phyloP scores from a whole-genome alignment of 2,797 vertebrate species.

The Glyptemys insculpta region DNA sequence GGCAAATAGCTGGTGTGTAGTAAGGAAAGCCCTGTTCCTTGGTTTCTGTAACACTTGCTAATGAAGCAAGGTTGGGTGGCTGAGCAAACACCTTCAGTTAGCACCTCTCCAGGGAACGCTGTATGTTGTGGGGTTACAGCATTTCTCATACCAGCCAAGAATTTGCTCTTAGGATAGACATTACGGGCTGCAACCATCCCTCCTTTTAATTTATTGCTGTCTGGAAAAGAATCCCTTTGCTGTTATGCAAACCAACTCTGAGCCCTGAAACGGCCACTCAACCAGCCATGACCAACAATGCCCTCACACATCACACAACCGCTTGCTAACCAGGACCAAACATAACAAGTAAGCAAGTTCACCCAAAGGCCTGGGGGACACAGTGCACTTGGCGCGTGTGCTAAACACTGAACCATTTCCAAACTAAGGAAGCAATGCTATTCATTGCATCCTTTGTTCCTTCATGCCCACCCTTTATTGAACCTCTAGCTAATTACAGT shows the following conservation, averaged over 20 bases:
- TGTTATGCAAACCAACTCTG: constrained; percentile 54
- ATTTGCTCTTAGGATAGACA: constrained; percentile 66
- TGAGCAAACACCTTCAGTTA: constrained; percentile 71
- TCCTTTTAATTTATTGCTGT: constrained; percentile 68
- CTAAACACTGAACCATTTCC: background rate
- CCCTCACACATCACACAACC: constrained; percentile 19
- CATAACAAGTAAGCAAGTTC: constrained; percentile 1
- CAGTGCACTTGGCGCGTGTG: rapidly evolving
- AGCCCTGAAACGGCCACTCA: constrained; percentile 67
- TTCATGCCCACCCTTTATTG: constrained; percentile 15
- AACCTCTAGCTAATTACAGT: constrained; percentile 45
- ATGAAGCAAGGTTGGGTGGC: constrained; percentile 65
- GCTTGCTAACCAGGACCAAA: background rate
- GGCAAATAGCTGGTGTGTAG: constrained; percentile 64
- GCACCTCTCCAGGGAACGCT: constrained; percentile 47
- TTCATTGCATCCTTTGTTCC: constrained; percentile 18
- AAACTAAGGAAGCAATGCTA: constrained; percentile 25
- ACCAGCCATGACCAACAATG: constrained; percentile 24
- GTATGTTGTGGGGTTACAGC: constrained; percentile 61
- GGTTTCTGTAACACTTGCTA: constrained; percentile 72
- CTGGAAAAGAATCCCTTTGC: constrained; percentile 60
- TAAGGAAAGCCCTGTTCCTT: constrained; percentile 63
- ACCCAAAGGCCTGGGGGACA: background rate
- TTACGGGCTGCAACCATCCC: constrained; percentile 66
- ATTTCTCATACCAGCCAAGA: constrained; percentile 64